Evolutionary conservation across 1,140 invertebrate genomes (phyloP).

Genomic region (Drosophila navojoa): DNA sequence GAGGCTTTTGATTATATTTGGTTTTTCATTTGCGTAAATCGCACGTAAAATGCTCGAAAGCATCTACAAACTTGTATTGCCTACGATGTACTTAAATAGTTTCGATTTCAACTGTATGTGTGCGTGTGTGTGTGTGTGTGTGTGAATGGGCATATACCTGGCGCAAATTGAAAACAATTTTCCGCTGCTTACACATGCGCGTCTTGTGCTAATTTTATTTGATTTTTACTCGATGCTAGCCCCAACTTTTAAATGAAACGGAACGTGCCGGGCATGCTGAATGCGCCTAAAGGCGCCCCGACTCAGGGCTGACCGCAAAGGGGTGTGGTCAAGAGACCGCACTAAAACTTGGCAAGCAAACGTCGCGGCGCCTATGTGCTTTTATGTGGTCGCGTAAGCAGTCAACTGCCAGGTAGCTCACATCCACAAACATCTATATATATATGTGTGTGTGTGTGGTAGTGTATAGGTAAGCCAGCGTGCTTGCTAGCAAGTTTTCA

Average conservation of each 20-base stretch:
- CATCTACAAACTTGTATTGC: background rate
- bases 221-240: constrained; percentile 56
- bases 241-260: constrained; percentile 69
- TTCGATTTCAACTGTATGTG: constrained; percentile 5
- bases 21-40: constrained; percentile 16
- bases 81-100: constrained; percentile 5
- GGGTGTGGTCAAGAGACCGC: constrained; percentile 34
- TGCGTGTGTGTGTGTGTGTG: background rate
- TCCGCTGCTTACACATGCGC: constrained; percentile 47
- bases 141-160: constrained; percentile 19
- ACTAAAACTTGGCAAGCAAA: constrained; percentile 31
- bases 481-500: constrained; percentile 16
- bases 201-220: constrained; percentile 70
- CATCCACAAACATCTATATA: background rate
- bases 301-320: constrained; percentile 34
- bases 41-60: constrained; percentile 10
- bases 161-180: constrained; percentile 63
- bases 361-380: constrained; percentile 5
- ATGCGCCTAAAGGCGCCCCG: background rate
- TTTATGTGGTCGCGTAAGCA: constrained; percentile 37
- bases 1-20: background rate
- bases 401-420: constrained; percentile 23
- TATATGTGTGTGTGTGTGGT: background rate
- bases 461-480: background rate
- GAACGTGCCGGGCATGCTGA: constrained; percentile 61